A percentile compares a stretch with the other conserved stretches of the same genome.
Conservation (phyloP, 2,113 vertebrate genomes). For the Corvus cornix region DNA sequence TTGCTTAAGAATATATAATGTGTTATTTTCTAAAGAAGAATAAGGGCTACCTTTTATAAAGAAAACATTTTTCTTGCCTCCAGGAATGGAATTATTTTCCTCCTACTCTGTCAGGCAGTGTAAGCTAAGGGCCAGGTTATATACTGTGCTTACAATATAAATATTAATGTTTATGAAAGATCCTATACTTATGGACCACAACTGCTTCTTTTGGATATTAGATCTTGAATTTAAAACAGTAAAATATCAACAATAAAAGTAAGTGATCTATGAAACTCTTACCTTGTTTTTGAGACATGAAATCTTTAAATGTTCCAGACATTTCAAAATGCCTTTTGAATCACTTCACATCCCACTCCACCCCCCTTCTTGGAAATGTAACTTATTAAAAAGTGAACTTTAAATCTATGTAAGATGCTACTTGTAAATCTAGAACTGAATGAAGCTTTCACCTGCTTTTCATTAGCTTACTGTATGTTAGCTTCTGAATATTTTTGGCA, state of each 20-base stretch:
- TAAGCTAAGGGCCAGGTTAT: background rate
- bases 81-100: background rate
- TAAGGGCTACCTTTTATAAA: background rate
- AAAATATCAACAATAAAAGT: background rate
- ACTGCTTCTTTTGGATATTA: background rate
- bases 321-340: constrained; percentile 33
- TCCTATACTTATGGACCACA: background rate
- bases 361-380: constrained; percentile 5
- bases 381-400: constrained; percentile 31
- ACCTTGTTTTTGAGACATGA: background rate
- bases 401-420: background rate
- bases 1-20: background rate
- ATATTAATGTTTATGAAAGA: background rate
- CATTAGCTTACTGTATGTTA: constrained; percentile 57
- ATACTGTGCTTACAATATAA: background rate
- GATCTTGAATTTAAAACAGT: background rate
- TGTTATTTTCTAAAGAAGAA: constrained; percentile 28
- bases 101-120: background rate
- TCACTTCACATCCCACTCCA: background rate
- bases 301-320: background rate
- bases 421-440: constrained; percentile 37
- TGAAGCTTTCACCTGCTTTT: constrained; percentile 55
- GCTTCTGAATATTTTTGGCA: constrained; percentile 40
- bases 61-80: constrained; percentile 6
- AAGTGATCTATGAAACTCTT: background rate